A percentile compares a stretch with the other conserved stretches of the same genome.
These are phyloP conservation scores for Sarcophaga rosellei DNA, from an alignment of 2,888 invertebrate genomes.

Conservation along the genomic window DNA sequence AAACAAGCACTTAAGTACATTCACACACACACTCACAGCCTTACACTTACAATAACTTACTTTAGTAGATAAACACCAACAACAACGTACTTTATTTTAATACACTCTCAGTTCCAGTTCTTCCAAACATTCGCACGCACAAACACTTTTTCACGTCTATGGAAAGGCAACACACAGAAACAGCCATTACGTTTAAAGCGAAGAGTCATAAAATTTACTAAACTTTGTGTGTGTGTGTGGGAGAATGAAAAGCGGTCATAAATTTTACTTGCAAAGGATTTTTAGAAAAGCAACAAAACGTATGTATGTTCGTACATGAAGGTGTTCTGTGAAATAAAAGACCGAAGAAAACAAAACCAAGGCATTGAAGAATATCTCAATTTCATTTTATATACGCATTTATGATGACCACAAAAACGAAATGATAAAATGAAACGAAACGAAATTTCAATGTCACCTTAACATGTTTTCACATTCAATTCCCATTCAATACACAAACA, in stretches of 20 bases:
- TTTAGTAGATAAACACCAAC: conserved; percentile 40
- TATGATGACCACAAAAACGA: conserved; percentile 46
- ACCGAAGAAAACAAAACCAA: not conserved
- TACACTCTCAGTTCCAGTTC: not conserved
- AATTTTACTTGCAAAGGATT: conserved; percentile 3
- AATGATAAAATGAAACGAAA: conserved; percentile 1
- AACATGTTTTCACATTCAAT: conserved; percentile 43
- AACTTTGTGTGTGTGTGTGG: not conserved
- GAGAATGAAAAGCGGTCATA: conserved; percentile 25
- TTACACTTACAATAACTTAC: conserved; percentile 18
- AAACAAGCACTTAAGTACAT: conserved; percentile 64
- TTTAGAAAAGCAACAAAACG: not conserved
- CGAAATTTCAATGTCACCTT: conserved; percentile 61
- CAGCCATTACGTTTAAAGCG: conserved; percentile 35
- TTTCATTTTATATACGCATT: conserved; percentile 44
- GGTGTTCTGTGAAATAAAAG: not conserved
- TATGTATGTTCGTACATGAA: no score
- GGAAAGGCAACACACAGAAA: not conserved
- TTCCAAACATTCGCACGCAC: not conserved
- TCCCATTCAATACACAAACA: conserved; percentile 18
- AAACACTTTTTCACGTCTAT: not conserved
- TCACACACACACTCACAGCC: not conserved
- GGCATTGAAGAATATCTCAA: conserved; percentile 29
- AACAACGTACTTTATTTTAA: conserved; percentile 19
- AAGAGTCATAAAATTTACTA: conserved; percentile 50